Evolutionary conservation across 2,888 invertebrate genomes (phyloP).

Genomic region (Coenonympha arcania): DNA sequence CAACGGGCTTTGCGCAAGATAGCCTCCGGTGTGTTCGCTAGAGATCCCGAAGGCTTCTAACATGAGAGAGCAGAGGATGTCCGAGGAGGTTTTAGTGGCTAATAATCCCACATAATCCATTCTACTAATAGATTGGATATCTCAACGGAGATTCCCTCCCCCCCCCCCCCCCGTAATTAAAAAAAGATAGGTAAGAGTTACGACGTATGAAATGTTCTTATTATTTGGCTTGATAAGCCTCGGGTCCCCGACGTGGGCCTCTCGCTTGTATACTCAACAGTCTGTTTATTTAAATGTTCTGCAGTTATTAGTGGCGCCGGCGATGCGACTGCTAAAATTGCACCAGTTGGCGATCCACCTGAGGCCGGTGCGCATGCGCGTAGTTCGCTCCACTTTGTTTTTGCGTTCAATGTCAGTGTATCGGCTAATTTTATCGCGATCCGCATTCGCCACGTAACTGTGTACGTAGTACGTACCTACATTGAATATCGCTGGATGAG

Average conservation of each 20-base stretch:
- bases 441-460: slow-evolving; percentile 60
- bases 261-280: slow-evolving; percentile 21
- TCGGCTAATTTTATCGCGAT: slow-evolving; percentile 71
- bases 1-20: too few species aligned
- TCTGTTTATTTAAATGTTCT: slow-evolving; percentile 16
- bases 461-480: neutral
- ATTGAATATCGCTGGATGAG: slow-evolving; percentile 59
- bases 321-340: slow-evolving; percentile 50
- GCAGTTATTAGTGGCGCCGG: slow-evolving; percentile 39
- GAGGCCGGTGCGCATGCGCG: slow-evolving; percentile 63
- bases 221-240: neutral
- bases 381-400: slow-evolving; percentile 66
- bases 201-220: neutral
- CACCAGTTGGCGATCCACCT: slow-evolving; percentile 46
- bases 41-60: too few species aligned
- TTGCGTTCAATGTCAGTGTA: slow-evolving; percentile 74
- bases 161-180: too few species aligned
- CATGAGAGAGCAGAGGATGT: too few species aligned
- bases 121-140: too few species aligned
- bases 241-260: slow-evolving; percentile 45
- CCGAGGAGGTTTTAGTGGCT: too few species aligned
- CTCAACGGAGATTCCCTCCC: too few species aligned
- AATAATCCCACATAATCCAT: too few species aligned
- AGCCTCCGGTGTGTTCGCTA: too few species aligned
- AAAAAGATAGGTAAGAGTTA: neutral